Base-by-base conservation (phyloP, 1,140 invertebrate species). In the Euwallacea fornicatus region DNA sequence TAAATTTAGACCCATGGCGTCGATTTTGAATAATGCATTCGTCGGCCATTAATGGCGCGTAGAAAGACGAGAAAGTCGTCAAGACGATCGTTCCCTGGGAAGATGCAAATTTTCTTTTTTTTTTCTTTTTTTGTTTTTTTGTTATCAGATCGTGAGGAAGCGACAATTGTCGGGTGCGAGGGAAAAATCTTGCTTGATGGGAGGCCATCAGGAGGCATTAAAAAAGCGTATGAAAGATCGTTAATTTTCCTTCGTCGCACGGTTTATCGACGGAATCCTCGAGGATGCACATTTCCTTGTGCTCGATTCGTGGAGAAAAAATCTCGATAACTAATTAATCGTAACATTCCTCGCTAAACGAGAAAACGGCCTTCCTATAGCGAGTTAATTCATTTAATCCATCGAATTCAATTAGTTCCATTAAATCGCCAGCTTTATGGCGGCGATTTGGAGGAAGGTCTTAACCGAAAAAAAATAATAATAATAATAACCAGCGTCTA, bases 341-440 rank as follows among this genome's bases (percentile, higher is more conserved):
- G 61, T n/a, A 46, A 21, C 42, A 63, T 63, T 63, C 61, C 61
- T 46, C 4, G 56, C 13, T 46, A 63, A 63, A 63, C 47, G 13
- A 63, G 42, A 63, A 63, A 63, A 13, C 10, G 61, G 13, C 61
- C 43, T 63, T 63, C 42, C 41, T n/a, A 11, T 16, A 21, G 9
- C 43, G 61, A 15, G 61, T 7, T 16, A 47, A 63, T 63, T 63
- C 61, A 63, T 21, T 63, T 44, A 47, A 63, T 63, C 61, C 42
- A 41, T 46, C 61, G 43, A 63, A 63, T 63, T 63, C 61, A 63
- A 63, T 63, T 63, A 63, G 61, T 63, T 63, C 44, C 61, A 63
- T 63, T 63, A 46, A 63, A 63, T 63, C 42, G 61, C 42, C 42
- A 15, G n/a, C 61, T 63, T 63, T 63, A 63, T 33, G 42, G 44